These are phyloP conservation scores for Drosophila varians DNA, from an alignment of 1,140 invertebrate species.

Conservation along the genomic window DNA sequence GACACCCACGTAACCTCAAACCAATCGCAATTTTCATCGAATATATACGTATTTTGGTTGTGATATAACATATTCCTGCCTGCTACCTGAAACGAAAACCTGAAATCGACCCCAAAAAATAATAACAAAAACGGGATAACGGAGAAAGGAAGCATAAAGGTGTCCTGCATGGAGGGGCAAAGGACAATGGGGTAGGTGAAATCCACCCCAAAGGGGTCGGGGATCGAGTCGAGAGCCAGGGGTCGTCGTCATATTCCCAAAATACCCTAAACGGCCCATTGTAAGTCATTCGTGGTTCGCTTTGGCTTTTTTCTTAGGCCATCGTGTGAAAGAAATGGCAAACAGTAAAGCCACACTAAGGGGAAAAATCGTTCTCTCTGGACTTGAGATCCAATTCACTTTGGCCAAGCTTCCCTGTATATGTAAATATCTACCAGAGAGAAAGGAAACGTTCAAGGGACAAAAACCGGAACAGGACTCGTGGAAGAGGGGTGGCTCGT, in stretches of 20 bases:
- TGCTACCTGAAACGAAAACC: constrained; percentile 19
- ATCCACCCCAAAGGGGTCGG: constrained; percentile 54
- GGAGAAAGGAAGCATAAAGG: background rate
- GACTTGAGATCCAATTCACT: too few relatives aligned
- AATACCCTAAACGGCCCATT: constrained; percentile 46
- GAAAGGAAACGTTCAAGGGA: constrained; percentile 9
- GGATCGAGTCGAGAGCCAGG: constrained; percentile 17
- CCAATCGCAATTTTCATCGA: constrained; percentile 1
- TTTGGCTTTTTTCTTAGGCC: constrained; percentile 16
- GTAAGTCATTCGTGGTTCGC: constrained; percentile 24
- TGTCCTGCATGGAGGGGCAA: background rate
- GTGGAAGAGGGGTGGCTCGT: constrained; percentile 16
- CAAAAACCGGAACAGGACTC: constrained; percentile 20
- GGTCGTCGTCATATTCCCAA: constrained; percentile 43
- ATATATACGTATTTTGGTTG: background rate
- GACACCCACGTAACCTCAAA: constrained; percentile 24
- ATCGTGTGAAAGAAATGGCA: constrained; percentile 51
- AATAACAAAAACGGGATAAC: constrained; percentile 14
- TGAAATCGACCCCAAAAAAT: constrained; percentile 46
- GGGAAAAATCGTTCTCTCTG: background rate
- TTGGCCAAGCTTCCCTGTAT: background rate
- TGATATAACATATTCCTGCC: background rate
- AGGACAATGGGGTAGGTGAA: background rate
- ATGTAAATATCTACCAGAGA: background rate
- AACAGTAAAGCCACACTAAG: background rate